Percentiles rank a stretch among this genome's conserved stretches.
Conservation (phyloP, 2,113 vertebrate species). For the Bufo gargarizans region DNA sequence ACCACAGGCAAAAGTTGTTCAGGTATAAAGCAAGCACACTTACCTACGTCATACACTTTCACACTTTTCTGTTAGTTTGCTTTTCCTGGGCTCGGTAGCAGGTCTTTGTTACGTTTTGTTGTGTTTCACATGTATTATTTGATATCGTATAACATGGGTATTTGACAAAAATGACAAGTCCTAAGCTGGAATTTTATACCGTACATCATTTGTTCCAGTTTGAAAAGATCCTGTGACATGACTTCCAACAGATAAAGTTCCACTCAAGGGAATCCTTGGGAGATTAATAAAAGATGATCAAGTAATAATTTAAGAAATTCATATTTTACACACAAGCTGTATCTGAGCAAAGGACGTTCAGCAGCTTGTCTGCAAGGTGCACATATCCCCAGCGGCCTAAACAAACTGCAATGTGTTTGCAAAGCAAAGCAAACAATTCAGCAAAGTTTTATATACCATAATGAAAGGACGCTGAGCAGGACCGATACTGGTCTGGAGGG, state of each 20-base stretch:
- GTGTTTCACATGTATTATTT: not conserved
- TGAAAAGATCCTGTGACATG: not conserved
- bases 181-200: not conserved
- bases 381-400: not conserved
- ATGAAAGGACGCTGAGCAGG: not conserved
- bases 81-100: not conserved
- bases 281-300: not conserved
- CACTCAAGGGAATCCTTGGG: not conserved
- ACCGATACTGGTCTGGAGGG: too few relatives aligned
- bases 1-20: too few relatives aligned
- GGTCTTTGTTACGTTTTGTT: not conserved
- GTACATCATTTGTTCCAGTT: not conserved
- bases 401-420: constrained; percentile 19
- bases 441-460: not conserved
- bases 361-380: not conserved
- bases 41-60: too few relatives aligned
- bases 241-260: not conserved
- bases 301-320: not conserved
- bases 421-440: constrained; percentile 25
- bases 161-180: not conserved
- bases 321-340: not conserved
- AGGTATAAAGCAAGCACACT: too few relatives aligned
- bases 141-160: not conserved
- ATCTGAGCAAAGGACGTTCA: not conserved
- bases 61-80: too few relatives aligned